These are phyloP conservation scores for Calycopis cecrops DNA, from an alignment of 1,140 invertebrate species.

Conservation along the genomic window DNA sequence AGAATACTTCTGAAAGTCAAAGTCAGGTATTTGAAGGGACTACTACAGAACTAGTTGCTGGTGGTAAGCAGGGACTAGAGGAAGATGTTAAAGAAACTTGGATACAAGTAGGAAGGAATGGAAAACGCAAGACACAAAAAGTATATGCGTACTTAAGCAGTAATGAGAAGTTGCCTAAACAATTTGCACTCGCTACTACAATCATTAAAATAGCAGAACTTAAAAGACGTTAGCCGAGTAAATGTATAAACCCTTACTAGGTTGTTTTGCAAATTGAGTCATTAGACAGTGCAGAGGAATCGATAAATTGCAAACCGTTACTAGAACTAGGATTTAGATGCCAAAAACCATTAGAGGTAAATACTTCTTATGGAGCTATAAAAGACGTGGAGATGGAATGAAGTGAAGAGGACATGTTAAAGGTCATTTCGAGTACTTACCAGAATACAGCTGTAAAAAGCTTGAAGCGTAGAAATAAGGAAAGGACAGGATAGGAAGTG, in stretches of 20 bases:
- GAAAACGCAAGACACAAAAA: conserved; percentile 10
- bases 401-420: conserved; percentile 25
- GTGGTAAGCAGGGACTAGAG: not conserved
- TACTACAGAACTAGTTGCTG: too few species aligned
- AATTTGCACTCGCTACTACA: conserved; percentile 27
- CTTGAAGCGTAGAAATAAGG: conserved; percentile 15
- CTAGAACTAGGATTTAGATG: conserved; percentile 18
- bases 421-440: conserved; percentile 16
- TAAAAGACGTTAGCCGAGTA: conserved; percentile 13
- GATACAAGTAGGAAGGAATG: conserved; percentile 10
- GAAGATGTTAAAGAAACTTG: conserved; percentile 14
- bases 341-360: conserved; percentile 20
- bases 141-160: conserved; percentile 12
- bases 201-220: conserved; percentile 20
- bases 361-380: conserved; percentile 24
- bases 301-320: too few species aligned
- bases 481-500: conserved; percentile 17
- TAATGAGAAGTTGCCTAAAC: conserved; percentile 23
- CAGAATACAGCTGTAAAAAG: conserved; percentile 16
- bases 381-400: conserved; percentile 23
- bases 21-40: too few species aligned
- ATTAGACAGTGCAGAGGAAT: too few species aligned
- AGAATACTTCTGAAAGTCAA: too few species aligned
- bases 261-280: too few species aligned
- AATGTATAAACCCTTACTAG: too few species aligned